Base-by-base conservation (phyloP, 2,797 vertebrate species). In the Eulemur coronatus region DNA sequence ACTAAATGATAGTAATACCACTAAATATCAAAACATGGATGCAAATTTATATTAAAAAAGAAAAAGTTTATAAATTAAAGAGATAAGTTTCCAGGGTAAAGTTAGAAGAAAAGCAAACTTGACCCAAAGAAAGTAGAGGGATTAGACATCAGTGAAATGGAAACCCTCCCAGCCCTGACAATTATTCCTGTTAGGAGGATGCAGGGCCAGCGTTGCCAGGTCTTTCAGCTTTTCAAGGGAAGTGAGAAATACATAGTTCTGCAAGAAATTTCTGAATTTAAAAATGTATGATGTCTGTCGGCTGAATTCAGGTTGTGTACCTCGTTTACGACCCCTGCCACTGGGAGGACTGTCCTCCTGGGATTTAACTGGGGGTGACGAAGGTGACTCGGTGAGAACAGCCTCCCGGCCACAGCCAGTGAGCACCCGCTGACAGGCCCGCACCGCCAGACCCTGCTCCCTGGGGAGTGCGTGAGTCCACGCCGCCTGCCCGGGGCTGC, bases 31-130 rank as follows among this genome's bases (percentile, higher is more conserved):
- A 96, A 95, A 97, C 30, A 26, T 67, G 24, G 38, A 33, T 85
- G 72, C 35, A 80, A 28, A 90, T 96, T 97, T 76, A 59, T 26
- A 63, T 78, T 35, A 38, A 50, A 10, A 89, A 92, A 89, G 52
- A 38, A 93, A 82, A 84, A 69, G 9, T 4, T 82, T 79, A 6
- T 7, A 57, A 59, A 67, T 73, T 81, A 89, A 85, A 85, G 89
- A 92, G 72, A 72, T 35, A 61, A 28, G n/a, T 91, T 67, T 89
- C 82, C 33, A 59, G 33, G 24, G 18, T 38, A 33, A 38, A 80
- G 73, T 46, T 35, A 84, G 22, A 70, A 59, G 33, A 65, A 65
- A 72, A 50, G 28, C 30, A 76, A 41, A 87, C 57, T 69, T 72
- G 46, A 80, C 41, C 48, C 80, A 85, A 82, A 85, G 72, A 41